Base-by-base conservation (phyloP, 1,140 invertebrate genomes). In the Pentalonia nigronervosa region DNA sequence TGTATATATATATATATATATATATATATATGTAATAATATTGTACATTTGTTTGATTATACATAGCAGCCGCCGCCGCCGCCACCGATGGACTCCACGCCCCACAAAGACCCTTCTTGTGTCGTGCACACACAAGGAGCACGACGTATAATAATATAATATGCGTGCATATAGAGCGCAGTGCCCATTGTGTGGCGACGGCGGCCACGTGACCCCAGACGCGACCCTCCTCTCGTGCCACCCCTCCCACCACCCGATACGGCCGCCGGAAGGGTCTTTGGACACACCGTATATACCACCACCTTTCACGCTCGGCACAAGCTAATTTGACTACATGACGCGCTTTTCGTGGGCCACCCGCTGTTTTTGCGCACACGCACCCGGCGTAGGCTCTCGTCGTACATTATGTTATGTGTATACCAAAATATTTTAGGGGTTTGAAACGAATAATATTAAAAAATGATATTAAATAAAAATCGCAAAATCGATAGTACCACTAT, bases 31-130 rank as follows among this genome's bases (percentile, higher is more conserved):
- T 21, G 60, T 67, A 76, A 76, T 76, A 92, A 83, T 83, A 50
- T 88, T 50, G 76, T 92, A 81, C 91, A 92, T 92, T 92, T 92
- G 91, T 92, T 92, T 92, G 91, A 92, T 92, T 92, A 76, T 76
- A 92, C 91, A 84, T 76, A 76, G 91, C 76, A 83, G 91, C 47
- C 91, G 20, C 67, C 45, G 60, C 7, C 30, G 8, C 90, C 48
- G 91, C 47, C 76, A n/a, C 67, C 60, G 60, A 30, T 30, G 20
- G 67, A 84, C 91, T 50, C 91, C 91, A 50, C 60, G 60, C 91
- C 91, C 67, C 91, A 92, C 76, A 83, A 50, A 76, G 76, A 92
- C 91, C 91, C 91, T 90, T 53, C 53, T 81, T 45, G 53, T 90
- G 89, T 90, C 56, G 89, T 90, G 90, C 67, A 81, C 90, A 83